These are phyloP conservation scores for Mycogona germanica DNA, from an alignment of 2,888 invertebrate species.

Conservation along the genomic window DNA sequence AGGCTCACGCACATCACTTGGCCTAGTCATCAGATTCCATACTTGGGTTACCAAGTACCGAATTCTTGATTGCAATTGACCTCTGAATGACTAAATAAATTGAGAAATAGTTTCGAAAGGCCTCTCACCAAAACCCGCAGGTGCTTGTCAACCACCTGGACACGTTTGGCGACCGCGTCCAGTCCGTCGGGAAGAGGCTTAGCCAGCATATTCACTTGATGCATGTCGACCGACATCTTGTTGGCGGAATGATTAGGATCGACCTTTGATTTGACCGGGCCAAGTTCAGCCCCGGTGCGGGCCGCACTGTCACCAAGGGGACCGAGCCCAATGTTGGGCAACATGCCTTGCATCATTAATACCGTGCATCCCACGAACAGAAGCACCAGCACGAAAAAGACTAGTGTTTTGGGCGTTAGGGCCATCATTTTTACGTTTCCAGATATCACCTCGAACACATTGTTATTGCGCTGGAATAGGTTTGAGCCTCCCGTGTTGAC, in stretches of 20 bases:
- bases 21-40: too few relatives aligned
- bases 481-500: too few relatives aligned
- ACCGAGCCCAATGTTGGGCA: not conserved
- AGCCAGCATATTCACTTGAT: too few relatives aligned
- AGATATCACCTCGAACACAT: too few relatives aligned
- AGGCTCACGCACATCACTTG: too few relatives aligned
- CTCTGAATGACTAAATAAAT: too few relatives aligned
- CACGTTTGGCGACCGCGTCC: not conserved
- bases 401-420: not conserved
- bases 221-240: slow-evolving; percentile 2
- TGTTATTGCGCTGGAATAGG: too few relatives aligned
- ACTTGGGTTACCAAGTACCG: too few relatives aligned
- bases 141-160: not conserved
- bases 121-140: not conserved
- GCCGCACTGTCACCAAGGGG: not conserved
- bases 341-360: slow-evolving; percentile 6
- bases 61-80: too few relatives aligned
- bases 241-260: too few relatives aligned
- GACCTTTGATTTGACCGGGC: not conserved
- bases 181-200: not conserved
- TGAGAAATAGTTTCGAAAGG: too few relatives aligned
- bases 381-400: not conserved
- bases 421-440: too few relatives aligned
- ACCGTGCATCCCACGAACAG: slow-evolving; percentile 9
- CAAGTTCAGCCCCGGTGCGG: not conserved